Evolutionary conservation across 2,113 vertebrate species (phyloP), one percentile per base, ranked within the genome.

Genomic region (Rhizomys pruinosus): DNA sequence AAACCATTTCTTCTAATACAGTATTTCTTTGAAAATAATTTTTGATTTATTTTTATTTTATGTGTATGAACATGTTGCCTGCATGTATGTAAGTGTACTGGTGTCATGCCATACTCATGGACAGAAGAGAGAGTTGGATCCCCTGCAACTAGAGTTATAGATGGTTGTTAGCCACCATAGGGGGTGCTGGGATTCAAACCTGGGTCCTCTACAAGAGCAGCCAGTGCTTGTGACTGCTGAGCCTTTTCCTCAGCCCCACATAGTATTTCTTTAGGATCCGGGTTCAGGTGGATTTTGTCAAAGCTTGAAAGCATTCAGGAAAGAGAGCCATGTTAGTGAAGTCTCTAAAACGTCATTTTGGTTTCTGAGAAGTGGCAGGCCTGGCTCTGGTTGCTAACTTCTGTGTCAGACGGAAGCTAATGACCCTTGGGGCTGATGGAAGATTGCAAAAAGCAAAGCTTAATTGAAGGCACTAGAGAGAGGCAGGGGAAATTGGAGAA

Each of bases 381-480:
- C n/a, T 15, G 17, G 55, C 78, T 64, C 52, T 89, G 64, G 37
- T 23, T 29, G 61, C 47, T 34, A 9, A 74, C 74, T 25, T 39
- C 66, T 76, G 73, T 2, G 47, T 61, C 42, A 39, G 85, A 86
- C 63, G 88, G 73, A 85, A 89, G 82, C 66, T 80, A 59, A 80
- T 84, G 85, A 76, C 81, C 84, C 92, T 25, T 3, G 72, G 92
- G 69, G 63, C 80, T 44, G 87, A 71, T 5, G 23, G 13, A 64
- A 39, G 52, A 16, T 42, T 93, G 73, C 23, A 32, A 71, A 95
- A 42, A 96, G 82, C 79, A 73, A 52, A 89, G 79, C 88, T 95
- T 93, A 95, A 94, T 13, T 4, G 84, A 63, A 92, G 74, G 59
- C 86, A 86, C 87, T 55, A 9, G 59, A 23, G 37, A 78, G 74